Conservation (phyloP, 2,797 vertebrate species). For the Esox masquinongy region DNA sequence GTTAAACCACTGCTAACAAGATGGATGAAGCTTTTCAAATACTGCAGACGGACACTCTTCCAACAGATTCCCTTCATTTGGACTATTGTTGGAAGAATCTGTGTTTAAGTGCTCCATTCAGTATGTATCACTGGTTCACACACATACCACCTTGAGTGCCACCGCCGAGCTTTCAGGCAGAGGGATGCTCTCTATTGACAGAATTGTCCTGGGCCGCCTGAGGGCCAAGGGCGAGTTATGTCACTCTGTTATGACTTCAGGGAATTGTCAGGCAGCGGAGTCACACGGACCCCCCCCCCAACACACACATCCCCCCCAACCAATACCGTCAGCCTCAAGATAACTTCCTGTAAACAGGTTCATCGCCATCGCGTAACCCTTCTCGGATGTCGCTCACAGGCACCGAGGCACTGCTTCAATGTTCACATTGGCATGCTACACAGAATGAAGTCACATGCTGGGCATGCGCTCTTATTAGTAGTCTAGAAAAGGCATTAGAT, state of each 20-base stretch:
- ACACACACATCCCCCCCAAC: conserved; percentile 20
- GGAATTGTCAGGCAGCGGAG: conserved; percentile 51
- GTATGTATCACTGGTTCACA: conserved; percentile 2
- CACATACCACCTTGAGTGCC: conserved; percentile 18
- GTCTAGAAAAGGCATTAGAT: background rate
- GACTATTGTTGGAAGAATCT: conserved; percentile 10
- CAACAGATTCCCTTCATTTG: conserved; percentile 34
- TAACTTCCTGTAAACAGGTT: conserved; percentile 61
- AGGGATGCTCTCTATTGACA: conserved; percentile 13
- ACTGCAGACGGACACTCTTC: conserved; percentile 20
- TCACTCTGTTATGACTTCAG: conserved; percentile 64
- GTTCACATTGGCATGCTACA: background rate
- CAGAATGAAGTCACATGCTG: background rate
- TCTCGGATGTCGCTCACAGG: conserved; percentile 39
- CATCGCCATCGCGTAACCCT: conserved; percentile 54
- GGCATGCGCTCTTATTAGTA: background rate
- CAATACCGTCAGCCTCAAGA: conserved; percentile 53
- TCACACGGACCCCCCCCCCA: conserved; percentile 37
- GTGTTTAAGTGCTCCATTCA: too few relatives aligned
- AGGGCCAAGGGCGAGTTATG: conserved; percentile 38
- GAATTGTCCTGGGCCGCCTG: conserved; percentile 24
- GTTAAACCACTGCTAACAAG: background rate
- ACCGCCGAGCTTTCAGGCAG: conserved; percentile 7
- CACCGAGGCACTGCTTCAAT: background rate
- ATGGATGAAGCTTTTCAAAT: conserved; percentile 17